phyloP scores from a whole-genome alignment of 2,888 invertebrate genomes.

The Acleris literana region DNA sequence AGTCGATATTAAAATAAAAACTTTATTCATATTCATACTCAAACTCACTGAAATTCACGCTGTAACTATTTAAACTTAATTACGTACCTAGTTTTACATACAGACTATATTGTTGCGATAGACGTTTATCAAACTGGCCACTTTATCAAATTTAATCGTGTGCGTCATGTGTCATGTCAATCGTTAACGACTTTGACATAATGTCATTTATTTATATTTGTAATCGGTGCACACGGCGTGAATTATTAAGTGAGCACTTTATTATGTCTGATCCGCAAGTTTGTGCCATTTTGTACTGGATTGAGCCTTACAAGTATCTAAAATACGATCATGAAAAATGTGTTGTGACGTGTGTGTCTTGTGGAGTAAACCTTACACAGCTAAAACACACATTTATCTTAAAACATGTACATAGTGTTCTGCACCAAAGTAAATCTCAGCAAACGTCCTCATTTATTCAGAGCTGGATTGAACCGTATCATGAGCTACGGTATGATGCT shows the following conservation, averaged over 20 bases:
- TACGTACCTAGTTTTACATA: too few species aligned
- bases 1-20: too few species aligned
- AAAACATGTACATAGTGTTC: not conserved
- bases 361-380: not conserved
- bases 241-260: not conserved
- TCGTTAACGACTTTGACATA: too few species aligned
- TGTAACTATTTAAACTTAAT: too few species aligned
- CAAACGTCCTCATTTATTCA: conserved; percentile 7
- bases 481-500: conserved; percentile 1
- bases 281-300: conserved; percentile 8
- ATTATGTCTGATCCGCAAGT: not conserved
- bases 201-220: not conserved
- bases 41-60: too few species aligned
- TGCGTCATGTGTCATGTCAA: too few species aligned
- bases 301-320: conserved; percentile 4
- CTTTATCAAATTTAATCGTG: too few species aligned
- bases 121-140: too few species aligned
- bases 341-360: conserved; percentile 1
- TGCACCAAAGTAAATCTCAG: conserved; percentile 2
- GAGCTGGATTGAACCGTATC: conserved; percentile 13
- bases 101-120: too few species aligned
- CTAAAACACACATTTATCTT: conserved; percentile 13
- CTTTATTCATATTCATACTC: too few species aligned
- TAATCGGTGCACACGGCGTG: not conserved
- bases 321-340: conserved; percentile 6